These are phyloP conservation scores for Oligia latruncula DNA, from an alignment of 2,888 invertebrate genomes.

Conservation along the genomic window DNA sequence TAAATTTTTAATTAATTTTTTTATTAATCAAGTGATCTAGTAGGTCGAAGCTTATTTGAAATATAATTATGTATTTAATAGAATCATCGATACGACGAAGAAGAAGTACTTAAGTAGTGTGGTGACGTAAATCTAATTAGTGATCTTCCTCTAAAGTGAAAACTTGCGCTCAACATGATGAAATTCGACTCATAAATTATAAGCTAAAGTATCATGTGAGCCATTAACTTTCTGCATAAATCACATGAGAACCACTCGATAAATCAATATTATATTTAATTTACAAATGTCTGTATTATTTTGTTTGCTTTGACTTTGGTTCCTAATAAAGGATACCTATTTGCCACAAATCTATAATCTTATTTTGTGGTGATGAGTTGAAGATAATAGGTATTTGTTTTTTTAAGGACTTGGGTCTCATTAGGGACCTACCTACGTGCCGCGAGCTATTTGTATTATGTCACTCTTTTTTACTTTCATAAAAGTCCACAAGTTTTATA, in stretches of 20 bases:
- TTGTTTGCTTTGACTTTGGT: not conserved
- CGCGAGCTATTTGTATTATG: not conserved
- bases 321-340: not conserved
- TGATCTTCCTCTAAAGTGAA: not conserved
- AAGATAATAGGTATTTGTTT: not conserved
- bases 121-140: too few relatives aligned
- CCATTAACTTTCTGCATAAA: not conserved
- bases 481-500: not conserved
- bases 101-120: not conserved
- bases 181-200: constrained; percentile 13
- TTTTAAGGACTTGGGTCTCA: not conserved
- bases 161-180: not conserved
- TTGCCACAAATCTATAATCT: not conserved
- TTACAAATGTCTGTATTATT: not conserved
- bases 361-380: not conserved
- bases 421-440: not conserved
- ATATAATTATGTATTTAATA: not conserved
- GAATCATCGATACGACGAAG: too few relatives aligned
- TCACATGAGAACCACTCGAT: not conserved
- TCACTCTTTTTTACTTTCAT: not conserved
- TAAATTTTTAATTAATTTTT: too few relatives aligned
- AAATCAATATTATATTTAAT: not conserved
- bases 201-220: not conserved
- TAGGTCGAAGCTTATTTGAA: not conserved
- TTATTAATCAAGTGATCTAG: not conserved